These are phyloP conservation scores for Ochotona princeps DNA, from an alignment of 2,113 vertebrate genomes.

Conservation along the genomic window DNA sequence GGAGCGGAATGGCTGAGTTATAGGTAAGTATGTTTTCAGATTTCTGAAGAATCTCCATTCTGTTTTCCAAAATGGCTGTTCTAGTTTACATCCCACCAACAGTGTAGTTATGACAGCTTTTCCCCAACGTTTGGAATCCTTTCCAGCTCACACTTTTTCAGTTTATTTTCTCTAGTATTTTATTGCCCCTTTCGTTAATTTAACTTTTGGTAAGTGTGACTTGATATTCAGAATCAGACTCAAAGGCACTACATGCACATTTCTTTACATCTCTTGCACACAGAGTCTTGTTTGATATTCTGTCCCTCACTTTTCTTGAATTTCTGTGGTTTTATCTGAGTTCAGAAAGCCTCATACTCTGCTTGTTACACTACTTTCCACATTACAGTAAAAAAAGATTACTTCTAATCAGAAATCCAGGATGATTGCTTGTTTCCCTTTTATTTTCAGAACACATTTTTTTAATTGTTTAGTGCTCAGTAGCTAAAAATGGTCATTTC, in stretches of 20 bases:
- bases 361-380: not conserved
- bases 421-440: not conserved
- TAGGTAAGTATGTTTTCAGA: too few species aligned
- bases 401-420: not conserved
- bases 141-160: not conserved
- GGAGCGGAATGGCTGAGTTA: too few species aligned
- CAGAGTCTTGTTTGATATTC: not conserved
- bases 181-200: not conserved
- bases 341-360: not conserved
- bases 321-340: not conserved
- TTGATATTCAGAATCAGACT: slow-evolving; percentile 18
- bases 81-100: too few species aligned
- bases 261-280: not conserved
- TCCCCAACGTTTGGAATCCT: not conserved
- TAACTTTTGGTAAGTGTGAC: not conserved
- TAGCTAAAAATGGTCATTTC: not conserved
- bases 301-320: not conserved
- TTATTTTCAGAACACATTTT: not conserved
- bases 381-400: not conserved
- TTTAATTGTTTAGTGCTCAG: not conserved
- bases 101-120: too few species aligned
- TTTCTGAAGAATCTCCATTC: too few species aligned
- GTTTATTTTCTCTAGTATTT: not conserved
- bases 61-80: too few species aligned
- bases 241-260: not conserved